Evolutionary conservation across 2,113 vertebrate genomes (phyloP).

Genomic region (Chloroceryle aenea): DNA sequence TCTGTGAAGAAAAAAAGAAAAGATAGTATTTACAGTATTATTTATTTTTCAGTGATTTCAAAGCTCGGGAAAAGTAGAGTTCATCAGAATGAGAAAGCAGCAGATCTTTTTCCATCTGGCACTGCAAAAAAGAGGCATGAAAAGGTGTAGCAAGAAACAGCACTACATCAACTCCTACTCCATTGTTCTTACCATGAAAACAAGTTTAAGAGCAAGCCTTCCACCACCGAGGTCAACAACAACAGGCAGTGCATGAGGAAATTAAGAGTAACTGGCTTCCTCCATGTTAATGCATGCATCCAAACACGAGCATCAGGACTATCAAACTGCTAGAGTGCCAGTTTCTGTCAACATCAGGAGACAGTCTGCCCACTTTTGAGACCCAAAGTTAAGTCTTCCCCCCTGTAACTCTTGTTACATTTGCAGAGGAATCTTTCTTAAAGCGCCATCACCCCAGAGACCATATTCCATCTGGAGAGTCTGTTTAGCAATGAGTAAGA

Average conservation of each 20-base stretch:
- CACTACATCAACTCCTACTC: neutral
- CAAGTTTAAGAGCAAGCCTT: neutral
- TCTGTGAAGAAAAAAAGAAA: slow-evolving; percentile 76
- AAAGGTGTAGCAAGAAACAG: neutral
- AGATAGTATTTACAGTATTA: neutral
- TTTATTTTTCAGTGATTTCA: neutral
- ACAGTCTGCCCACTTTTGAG: neutral
- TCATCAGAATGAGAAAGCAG: neutral
- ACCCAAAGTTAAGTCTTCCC: neutral
- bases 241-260: neutral
- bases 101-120: neutral
- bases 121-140: neutral
- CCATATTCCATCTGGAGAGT: neutral
- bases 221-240: neutral
- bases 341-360: neutral
- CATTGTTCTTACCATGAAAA: neutral
- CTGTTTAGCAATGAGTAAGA: neutral
- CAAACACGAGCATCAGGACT: accelerated
- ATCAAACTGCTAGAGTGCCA: neutral
- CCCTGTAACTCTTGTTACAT: neutral
- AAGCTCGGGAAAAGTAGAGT: neutral
- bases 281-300: neutral
- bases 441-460: accelerated
- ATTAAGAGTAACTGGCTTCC: neutral
- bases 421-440: neutral